Evolutionary conservation across 1,140 invertebrate species (phyloP).

Genomic region (Cyrtorhinus lividipennis): DNA sequence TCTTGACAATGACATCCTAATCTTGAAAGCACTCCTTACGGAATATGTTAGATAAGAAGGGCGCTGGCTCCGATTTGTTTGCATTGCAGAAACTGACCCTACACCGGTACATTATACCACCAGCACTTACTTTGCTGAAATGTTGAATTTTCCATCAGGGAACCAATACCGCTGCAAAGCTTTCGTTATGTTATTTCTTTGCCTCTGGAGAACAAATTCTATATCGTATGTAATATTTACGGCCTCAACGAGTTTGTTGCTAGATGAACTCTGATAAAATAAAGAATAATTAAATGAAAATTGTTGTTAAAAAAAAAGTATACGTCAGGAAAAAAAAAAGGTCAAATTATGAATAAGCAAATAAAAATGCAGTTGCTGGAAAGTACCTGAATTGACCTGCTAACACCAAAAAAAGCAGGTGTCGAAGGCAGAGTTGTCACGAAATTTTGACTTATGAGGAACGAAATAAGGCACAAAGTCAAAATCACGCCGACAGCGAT

Average conservation of each 20-base stretch:
- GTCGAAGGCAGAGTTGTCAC: conserved; percentile 6
- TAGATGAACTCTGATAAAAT: conserved; percentile 8
- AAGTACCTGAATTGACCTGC: conserved; percentile 14
- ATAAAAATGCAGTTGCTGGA: no score
- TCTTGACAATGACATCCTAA: no score
- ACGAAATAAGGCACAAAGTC: conserved; percentile 8
- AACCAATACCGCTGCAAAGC: not conserved
- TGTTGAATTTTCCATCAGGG: not conserved
- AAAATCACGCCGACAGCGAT: not conserved
- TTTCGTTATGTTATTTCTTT: conserved; percentile 8
- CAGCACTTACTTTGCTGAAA: not conserved
- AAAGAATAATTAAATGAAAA: no score
- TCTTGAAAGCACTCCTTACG: no score
- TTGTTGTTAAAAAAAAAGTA: not conserved
- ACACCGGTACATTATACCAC: no score
- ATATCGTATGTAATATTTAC: conserved; percentile 12
- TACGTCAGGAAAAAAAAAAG: no score
- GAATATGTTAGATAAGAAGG: no score
- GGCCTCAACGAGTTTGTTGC: conserved; percentile 6
- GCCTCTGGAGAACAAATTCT: not conserved
- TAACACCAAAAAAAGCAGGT: not conserved
- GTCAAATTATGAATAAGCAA: no score
- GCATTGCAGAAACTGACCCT: no score
- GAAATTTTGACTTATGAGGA: conserved; percentile 11
- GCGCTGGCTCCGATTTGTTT: no score